phyloP scores from a whole-genome alignment of 1,140 invertebrate species.

The Monomorium pharaonis region DNA sequence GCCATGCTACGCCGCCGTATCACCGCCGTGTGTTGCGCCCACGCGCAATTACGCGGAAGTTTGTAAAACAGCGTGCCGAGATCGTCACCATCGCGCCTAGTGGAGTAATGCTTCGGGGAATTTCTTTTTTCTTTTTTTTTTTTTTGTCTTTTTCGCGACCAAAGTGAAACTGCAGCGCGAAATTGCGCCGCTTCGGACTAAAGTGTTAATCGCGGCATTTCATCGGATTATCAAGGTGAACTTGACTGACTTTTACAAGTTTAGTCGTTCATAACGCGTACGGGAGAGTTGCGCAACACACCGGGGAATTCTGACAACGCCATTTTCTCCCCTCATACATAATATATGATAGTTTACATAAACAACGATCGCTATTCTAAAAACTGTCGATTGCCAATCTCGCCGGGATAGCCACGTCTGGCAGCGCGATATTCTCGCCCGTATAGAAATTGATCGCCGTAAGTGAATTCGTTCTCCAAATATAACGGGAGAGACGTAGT shows the following conservation, averaged over 20 bases:
- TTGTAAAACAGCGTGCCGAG: constrained; percentile 55
- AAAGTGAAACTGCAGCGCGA: constrained; percentile 6
- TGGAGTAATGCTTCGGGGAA: constrained; percentile 4
- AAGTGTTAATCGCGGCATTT: constrained; percentile 1
- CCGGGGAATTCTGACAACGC: constrained; percentile 6
- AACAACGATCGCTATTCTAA: constrained; percentile 29
- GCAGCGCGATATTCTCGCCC: constrained; percentile 45
- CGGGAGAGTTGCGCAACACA: not conserved
- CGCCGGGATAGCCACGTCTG: constrained; percentile 17
- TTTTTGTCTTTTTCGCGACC: constrained; percentile 4
- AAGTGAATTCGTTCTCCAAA: constrained; percentile 71
- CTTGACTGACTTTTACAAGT: not conserved
- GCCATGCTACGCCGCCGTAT: not conserved
- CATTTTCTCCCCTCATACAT: not conserved
- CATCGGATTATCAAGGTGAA: not conserved
- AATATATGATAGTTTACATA: constrained; percentile 42
- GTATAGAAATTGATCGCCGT: constrained; percentile 70
- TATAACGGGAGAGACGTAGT: constrained; percentile 71
- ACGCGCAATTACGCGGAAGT: constrained; percentile 64
- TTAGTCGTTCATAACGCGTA: not conserved
- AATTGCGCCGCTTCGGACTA: constrained; percentile 25
- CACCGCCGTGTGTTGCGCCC: not conserved
- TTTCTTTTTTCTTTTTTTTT: constrained; percentile 15
- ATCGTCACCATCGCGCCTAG: constrained; percentile 22
- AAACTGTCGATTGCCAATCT: constrained; percentile 56